Evolutionary conservation across 2,888 invertebrate species (phyloP).

Genomic region (Scaptomyza polygonia): DNA sequence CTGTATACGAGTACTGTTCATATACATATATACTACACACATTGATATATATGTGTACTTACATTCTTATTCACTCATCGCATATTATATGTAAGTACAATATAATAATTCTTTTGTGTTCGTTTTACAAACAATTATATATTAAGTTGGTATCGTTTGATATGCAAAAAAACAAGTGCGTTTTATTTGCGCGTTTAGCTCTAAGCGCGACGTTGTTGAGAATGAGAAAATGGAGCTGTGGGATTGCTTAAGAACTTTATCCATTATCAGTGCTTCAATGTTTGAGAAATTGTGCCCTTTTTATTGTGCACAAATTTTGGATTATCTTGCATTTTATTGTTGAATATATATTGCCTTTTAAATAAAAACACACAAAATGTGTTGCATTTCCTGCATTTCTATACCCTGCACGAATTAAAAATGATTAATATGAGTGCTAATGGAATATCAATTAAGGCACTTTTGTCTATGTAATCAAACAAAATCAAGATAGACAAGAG

Average conservation of each 20-base stretch:
- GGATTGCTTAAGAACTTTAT: slow-evolving; percentile 2
- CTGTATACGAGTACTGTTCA: slow-evolving; percentile 37
- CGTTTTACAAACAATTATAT: slow-evolving; percentile 68
- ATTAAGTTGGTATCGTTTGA: slow-evolving; percentile 59
- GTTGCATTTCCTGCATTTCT: neutral
- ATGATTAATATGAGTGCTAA: neutral
- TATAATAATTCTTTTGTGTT: slow-evolving; percentile 69
- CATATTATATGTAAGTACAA: slow-evolving; percentile 24
- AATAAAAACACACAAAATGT: neutral
- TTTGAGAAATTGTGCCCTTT: neutral
- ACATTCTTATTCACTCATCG: slow-evolving; percentile 44
- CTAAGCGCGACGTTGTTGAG: neutral
- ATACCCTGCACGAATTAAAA: neutral
- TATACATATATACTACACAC: slow-evolving; percentile 5
- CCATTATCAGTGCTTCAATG: slow-evolving; percentile 28
- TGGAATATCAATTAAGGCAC: neutral
- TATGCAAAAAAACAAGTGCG: slow-evolving; percentile 69
- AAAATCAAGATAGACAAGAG: neutral
- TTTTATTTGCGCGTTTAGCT: slow-evolving; percentile 28
- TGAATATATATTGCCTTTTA: neutral
- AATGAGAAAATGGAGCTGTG: neutral
- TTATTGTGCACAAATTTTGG: neutral
- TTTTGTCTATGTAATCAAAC: neutral
- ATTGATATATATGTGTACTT: slow-evolving; percentile 8
- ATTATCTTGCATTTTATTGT: neutral